Evolutionary conservation across 2,888 invertebrate species (phyloP).

Genomic region (Athalia circularis): DNA sequence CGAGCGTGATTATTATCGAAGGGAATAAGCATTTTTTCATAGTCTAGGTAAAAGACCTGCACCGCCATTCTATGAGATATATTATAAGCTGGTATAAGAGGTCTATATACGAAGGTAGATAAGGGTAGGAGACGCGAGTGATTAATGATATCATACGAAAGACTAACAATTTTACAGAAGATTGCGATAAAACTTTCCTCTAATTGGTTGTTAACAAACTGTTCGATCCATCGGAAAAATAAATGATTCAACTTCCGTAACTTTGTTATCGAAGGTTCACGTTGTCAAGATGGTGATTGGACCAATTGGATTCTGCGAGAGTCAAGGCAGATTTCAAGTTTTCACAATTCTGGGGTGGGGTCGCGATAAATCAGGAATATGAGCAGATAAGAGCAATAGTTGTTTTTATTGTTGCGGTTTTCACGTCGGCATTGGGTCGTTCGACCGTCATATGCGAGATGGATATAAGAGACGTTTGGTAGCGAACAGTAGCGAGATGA

Average conservation of each 20-base stretch:
- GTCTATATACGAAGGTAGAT: constrained; percentile 1
- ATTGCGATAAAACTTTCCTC: constrained; percentile 33
- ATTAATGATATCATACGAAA: constrained; percentile 30
- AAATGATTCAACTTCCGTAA: neutral
- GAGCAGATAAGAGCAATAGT: neutral
- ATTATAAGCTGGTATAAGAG: neutral
- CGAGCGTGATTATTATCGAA: neutral
- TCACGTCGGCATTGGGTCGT: neutral
- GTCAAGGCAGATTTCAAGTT: neutral
- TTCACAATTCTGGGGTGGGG: neutral
- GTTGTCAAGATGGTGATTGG: constrained; percentile 8
- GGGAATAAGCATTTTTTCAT: neutral
- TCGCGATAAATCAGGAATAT: neutral
- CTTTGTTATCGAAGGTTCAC: neutral
- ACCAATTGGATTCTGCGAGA: constrained; percentile 8
- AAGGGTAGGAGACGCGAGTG: constrained; percentile 17
- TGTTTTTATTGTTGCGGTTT: neutral
- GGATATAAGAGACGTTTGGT: constrained; percentile 13
- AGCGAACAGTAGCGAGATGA: constrained; percentile 59
- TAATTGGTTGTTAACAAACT: constrained; percentile 43
- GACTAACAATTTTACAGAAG: neutral
- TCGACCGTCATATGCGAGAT: constrained; percentile 4
- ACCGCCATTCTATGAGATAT: neutral
- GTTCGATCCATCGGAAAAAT: constrained; percentile 20
- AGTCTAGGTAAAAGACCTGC: neutral